Evolutionary conservation across 2,888 invertebrate genomes (phyloP).

Genomic region (Prenolepis imparis): DNA sequence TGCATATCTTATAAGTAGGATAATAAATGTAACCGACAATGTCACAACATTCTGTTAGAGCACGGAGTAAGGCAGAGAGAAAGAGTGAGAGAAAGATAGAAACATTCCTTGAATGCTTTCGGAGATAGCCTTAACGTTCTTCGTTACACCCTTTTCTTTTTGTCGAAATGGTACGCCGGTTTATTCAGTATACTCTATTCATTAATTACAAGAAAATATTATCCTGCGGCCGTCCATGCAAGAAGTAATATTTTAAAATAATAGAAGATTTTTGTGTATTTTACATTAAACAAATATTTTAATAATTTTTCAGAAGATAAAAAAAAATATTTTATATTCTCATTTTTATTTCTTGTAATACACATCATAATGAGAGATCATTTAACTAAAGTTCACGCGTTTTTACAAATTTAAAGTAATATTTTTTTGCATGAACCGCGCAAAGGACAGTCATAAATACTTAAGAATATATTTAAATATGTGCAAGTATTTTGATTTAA

Average conservation of each 20-base stretch:
- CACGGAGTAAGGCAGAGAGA: constrained; percentile 23
- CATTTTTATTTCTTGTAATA: too few species aligned
- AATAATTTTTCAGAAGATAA: not conserved
- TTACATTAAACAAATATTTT: not conserved
- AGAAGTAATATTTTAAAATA: constrained; percentile 42
- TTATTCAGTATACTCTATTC: constrained; percentile 81
- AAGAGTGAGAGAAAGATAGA: constrained; percentile 61
- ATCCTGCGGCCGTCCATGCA: constrained; percentile 73
- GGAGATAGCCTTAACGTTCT: constrained; percentile 78
- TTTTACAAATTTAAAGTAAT: too few species aligned
- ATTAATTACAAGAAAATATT: constrained; percentile 85
- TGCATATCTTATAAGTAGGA: constrained; percentile 63
- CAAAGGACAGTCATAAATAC: too few species aligned
- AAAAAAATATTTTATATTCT: not conserved
- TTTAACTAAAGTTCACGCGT: not conserved
- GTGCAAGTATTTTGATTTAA: too few species aligned
- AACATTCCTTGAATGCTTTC: constrained; percentile 79
- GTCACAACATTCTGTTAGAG: constrained; percentile 73
- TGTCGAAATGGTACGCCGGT: constrained; percentile 80
- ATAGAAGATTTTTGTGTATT: not conserved
- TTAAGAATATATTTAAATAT: too few species aligned
- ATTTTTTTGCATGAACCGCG: too few species aligned
- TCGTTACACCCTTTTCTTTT: constrained; percentile 81
- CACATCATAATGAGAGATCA: not conserved
- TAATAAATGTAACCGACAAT: constrained; percentile 79